Evolutionary conservation across 2,113 vertebrate genomes (phyloP), one percentile per base, ranked within the genome.

Genomic region (Lucifuga dentata): DNA sequence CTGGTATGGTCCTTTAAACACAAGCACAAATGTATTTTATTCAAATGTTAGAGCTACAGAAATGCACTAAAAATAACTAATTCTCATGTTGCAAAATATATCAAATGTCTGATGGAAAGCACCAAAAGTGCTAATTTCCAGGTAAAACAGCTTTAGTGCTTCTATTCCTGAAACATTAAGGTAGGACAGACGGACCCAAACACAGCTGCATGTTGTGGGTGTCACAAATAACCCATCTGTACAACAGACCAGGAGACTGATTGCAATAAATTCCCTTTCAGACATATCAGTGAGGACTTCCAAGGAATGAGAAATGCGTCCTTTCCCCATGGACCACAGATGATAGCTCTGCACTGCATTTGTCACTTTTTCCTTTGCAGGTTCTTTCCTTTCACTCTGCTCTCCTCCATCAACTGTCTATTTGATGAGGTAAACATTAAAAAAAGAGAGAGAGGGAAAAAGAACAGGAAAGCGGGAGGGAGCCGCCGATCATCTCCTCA

Each of bases 361-460:
- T 67, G 58, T 78, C 65, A 50, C 58, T 63, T 67, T 2, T 1
- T 40, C 13, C 24, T 9, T 35, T 62, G 2, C 17, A 6, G 8
- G 15, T 43, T 26, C 29, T 46, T 58, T 80, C 35, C 46, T 76
- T 68, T 66, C 59, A 36, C 26, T 70, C 40, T 36, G 8, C 24
- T 58, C 60, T 53, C 24, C 62, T 20, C 5, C 0, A 2, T 36
- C 56, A 26, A 51, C 53, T 49, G 68, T 62, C 73, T 72, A 51
- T 44, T 63, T 51, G 57, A 83, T 70, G 58, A 74, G 75, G 76
- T 72, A 66, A 68, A 86, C 56, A 78, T 68, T 55, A 73, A 83
- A 70, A 23, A 63, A 23, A 61, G 2, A 51, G 39, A 16, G 8
- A n/a, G 8, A 29, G 44, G 71, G 26, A 38, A 40, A 35, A 41